These are phyloP conservation scores for Brachyhypopomus occidentalis DNA, from an alignment of 2,113 vertebrate species.

Conservation along the genomic window DNA sequence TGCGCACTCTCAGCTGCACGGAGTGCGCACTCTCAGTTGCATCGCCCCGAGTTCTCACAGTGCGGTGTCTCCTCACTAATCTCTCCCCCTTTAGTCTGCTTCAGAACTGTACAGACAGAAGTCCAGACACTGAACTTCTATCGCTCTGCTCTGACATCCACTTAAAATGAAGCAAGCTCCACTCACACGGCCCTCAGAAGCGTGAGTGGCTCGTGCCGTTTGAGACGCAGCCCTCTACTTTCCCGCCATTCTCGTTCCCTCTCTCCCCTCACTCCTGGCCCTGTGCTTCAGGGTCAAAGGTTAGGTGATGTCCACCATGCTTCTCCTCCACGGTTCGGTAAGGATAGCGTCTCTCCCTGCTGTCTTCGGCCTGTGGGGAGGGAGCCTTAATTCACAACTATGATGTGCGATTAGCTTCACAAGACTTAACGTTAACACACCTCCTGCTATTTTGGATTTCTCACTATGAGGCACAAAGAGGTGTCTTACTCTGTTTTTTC, in stretches of 20 bases:
- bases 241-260: not conserved
- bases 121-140: not conserved
- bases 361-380: not conserved
- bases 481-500: not conserved
- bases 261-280: not conserved
- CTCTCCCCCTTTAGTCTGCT: not conserved
- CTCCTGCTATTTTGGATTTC: not conserved
- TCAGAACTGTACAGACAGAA: not conserved
- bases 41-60: too few species aligned
- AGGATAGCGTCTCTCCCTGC: not conserved
- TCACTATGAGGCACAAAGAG: not conserved
- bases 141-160: not conserved
- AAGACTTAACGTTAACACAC: conserved; percentile 15
- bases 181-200: too few species aligned
- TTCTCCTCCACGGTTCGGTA: too few species aligned
- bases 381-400: not conserved
- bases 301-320: too few species aligned
- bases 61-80: not conserved
- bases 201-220: not conserved
- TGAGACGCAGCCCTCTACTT: not conserved
- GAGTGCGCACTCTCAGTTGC: too few species aligned
- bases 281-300: not conserved
- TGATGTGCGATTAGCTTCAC: conserved; percentile 34
- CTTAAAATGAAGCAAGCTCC: not conserved
- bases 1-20: too few species aligned